A percentile compares a stretch with the other conserved stretches of the same genome.
Evolutionary conservation across 1,140 invertebrate genomes (phyloP).

Genomic region (Macrocentrus cingulum): DNA sequence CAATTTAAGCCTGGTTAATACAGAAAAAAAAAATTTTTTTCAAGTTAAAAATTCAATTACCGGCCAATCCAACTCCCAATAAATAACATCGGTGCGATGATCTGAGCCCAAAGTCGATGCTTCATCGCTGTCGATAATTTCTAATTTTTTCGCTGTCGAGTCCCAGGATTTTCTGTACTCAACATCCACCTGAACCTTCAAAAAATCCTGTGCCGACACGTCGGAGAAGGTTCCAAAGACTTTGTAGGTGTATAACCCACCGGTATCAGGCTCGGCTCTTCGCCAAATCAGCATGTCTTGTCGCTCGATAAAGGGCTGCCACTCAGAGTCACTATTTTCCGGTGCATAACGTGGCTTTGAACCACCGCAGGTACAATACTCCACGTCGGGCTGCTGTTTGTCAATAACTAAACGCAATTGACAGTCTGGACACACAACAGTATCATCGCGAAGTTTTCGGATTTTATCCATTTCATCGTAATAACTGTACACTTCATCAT

Average conservation of each 20-base stretch:
- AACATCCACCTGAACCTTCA: slow-evolving; percentile 79
- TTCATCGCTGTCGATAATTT: slow-evolving; percentile 69
- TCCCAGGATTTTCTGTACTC: slow-evolving; percentile 81
- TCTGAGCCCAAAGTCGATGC: slow-evolving; percentile 38
- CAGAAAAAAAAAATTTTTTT: neutral
- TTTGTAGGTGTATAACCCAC: slow-evolving; percentile 80
- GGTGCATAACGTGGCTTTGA: slow-evolving; percentile 23
- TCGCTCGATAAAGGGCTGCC: slow-evolving; percentile 78
- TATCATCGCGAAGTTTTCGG: slow-evolving; percentile 59
- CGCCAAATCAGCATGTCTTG: slow-evolving; percentile 81
- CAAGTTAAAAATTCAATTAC: slow-evolving; percentile 48
- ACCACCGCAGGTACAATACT: slow-evolving; percentile 60
- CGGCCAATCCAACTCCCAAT: slow-evolving; percentile 88
- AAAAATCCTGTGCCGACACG: slow-evolving; percentile 76
- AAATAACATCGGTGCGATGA: slow-evolving; percentile 72
- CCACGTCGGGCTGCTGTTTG: slow-evolving; percentile 54
- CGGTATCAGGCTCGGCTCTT: slow-evolving; percentile 64
- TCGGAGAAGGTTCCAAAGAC: slow-evolving; percentile 81
- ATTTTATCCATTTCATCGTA: slow-evolving; percentile 59
- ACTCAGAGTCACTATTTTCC: slow-evolving; percentile 52
- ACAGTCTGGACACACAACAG: slow-evolving; percentile 64
- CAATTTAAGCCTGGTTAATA: slow-evolving; percentile 13
- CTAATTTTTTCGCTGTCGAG: slow-evolving; percentile 70
- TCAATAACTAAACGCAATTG: slow-evolving; percentile 64
- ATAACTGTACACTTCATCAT: slow-evolving; percentile 59